Conservation (phyloP, 2,797 vertebrate genomes). For the Lagorchestes hirsutus region DNA sequence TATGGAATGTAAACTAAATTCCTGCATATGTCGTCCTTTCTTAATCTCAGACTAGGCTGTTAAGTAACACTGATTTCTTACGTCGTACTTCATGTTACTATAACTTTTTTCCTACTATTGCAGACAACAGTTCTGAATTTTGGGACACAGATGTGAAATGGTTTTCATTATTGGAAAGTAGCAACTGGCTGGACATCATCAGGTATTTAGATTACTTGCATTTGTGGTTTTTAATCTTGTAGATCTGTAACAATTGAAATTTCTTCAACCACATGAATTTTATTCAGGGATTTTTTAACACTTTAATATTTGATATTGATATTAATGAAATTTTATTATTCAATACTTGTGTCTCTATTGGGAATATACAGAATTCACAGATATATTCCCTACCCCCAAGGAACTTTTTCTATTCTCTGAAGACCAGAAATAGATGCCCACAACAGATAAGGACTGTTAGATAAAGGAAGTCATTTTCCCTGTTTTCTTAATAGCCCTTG, state of each 20-base stretch:
- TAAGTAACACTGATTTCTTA: not conserved
- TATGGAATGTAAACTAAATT: not conserved
- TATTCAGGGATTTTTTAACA: conserved; percentile 14
- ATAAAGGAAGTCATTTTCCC: too few species aligned
- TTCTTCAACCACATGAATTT: conserved; percentile 25
- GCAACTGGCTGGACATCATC: conserved; percentile 92
- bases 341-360: conserved; percentile 38
- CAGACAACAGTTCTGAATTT: conserved; percentile 92
- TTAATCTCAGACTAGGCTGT: not conserved
- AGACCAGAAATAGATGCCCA: conserved; percentile 24
- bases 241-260: conserved; percentile 23
- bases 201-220: conserved; percentile 84
- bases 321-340: not conserved
- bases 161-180: conserved; percentile 92
- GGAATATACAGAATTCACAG: conserved; percentile 22
- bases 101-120: conserved; percentile 51
- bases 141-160: conserved; percentile 94
- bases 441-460: not conserved
- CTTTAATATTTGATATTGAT: conserved; percentile 38
- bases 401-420: not conserved
- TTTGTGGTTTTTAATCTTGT: conserved; percentile 56
- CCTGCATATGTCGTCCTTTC: not conserved
- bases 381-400: not conserved
- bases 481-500: not conserved
- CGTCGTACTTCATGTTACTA: fast-evolving